A percentile compares a stretch with the other conserved stretches of the same genome.
phyloP scores from a whole-genome alignment of 2,888 invertebrate species.

The Drosophila meridiana region DNA sequence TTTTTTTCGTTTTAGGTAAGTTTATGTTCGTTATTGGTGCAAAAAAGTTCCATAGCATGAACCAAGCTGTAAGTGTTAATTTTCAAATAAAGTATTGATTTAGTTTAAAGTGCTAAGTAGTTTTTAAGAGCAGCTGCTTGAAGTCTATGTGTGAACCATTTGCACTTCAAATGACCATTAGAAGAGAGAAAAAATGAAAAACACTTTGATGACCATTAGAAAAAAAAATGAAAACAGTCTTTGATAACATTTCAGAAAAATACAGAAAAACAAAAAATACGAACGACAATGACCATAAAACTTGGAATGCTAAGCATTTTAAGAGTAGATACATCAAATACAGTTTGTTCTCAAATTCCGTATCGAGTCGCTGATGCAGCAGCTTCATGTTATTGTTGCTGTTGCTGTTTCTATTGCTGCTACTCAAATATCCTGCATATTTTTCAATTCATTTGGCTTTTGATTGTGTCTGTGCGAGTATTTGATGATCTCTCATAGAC shows the following conservation, averaged over 20 bases:
- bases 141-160: slow-evolving; percentile 6
- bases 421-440: slow-evolving; percentile 56
- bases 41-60: slow-evolving; percentile 63
- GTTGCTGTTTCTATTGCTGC: slow-evolving; percentile 8
- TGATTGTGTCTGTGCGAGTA: slow-evolving; percentile 21
- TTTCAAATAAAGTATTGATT: slow-evolving; percentile 36
- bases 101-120: slow-evolving; percentile 39
- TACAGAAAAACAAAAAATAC: not conserved
- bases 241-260: not conserved
- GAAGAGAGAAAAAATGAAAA: not conserved
- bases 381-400: not conserved
- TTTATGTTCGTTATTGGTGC: slow-evolving; percentile 63
- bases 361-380: not conserved
- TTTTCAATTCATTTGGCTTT: slow-evolving; percentile 59
- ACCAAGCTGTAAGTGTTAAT: slow-evolving; percentile 69
- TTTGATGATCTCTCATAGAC: slow-evolving; percentile 29
- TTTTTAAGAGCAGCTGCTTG: slow-evolving; percentile 28
- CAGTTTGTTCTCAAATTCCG: slow-evolving; percentile 28
- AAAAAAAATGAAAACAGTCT: too few species aligned
- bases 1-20: slow-evolving; percentile 75
- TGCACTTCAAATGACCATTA: slow-evolving; percentile 35
- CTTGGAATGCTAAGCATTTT: slow-evolving; percentile 41
- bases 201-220: not conserved
- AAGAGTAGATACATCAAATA: slow-evolving; percentile 23
- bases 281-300: slow-evolving; percentile 2